Evolutionary conservation across 2,888 invertebrate genomes (phyloP), one percentile per base, ranked within the genome.

Genomic region (Biston stratarius): DNA sequence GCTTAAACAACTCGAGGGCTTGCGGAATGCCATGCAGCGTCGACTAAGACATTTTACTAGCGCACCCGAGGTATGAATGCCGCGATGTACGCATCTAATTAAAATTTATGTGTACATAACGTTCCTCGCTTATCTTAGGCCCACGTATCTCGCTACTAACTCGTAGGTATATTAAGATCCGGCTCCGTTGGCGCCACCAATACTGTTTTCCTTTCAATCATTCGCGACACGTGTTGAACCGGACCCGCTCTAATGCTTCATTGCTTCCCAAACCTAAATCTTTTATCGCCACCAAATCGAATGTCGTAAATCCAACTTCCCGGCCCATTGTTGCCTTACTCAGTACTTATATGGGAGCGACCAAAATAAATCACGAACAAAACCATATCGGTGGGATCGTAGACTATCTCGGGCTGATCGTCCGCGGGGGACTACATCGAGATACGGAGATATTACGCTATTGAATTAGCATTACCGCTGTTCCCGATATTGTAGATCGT

Each of bases 381-480:
- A 87, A 88, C 91, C 91, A 91, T 92, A 93, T 92, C 92, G 88
- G 91, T 82, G 80, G 85, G 85, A 91, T 91, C 91, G 88, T 85
- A 87, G 88, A 86, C 86, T 90, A 92, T 91, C 90, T 84, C 82
- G 67, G 78, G 56, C 60, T 63, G 83, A 88, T 87, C 90, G 84
- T 88, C 87, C 86, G 85, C 86, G 80, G 84, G 84, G 83, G 82
- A 83, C 83, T 84, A 84, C 83, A 83, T 82, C 84, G 83, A 79
- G 89, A 90, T 91, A 88, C 85, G 82, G 82, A 78, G 85, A 87
- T 91, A 91, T 91, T 92, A 90, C 90, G 88, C 88, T 88, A 89
- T 91, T 90, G 91, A 92, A 92, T 93, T 93, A 93, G 92, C 91
- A 92, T 90, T 89, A 91, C 87, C 87, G 81, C 85, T 91, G 90